phyloP scores from a whole-genome alignment of 2,888 invertebrate genomes.

The Amphiduros pacificus region DNA sequence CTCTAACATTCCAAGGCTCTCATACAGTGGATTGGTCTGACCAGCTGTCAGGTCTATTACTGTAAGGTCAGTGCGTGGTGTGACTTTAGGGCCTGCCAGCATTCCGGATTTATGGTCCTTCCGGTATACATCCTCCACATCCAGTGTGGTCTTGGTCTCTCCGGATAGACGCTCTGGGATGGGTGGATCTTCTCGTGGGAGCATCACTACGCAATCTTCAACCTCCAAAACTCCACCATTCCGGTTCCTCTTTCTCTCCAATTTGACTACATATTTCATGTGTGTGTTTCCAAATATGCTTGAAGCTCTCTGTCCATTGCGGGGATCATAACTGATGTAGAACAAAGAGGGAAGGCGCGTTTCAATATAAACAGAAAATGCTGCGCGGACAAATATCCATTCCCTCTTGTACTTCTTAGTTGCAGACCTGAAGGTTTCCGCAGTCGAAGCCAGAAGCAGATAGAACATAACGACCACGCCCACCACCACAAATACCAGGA shows the following conservation, averaged over 20 bases:
- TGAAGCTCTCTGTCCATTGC: neutral
- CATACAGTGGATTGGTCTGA: too few species aligned
- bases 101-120: too few species aligned
- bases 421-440: conserved; percentile 8
- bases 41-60: too few species aligned
- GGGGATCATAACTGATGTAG: conserved; percentile 1
- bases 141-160: too few species aligned
- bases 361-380: conserved; percentile 6
- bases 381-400: conserved; percentile 10
- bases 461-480: conserved; percentile 4
- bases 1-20: too few species aligned
- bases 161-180: too few species aligned
- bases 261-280: neutral
- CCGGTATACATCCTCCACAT: too few species aligned
- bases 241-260: neutral
- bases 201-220: conserved; percentile 4
- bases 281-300: neutral
- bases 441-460: conserved; percentile 6
- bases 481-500: conserved; percentile 1
- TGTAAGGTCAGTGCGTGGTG: too few species aligned
- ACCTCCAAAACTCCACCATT: conserved; percentile 1
- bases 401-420: neutral
- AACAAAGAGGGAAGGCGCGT: conserved; percentile 4
- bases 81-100: too few species aligned
- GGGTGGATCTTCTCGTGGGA: conserved; percentile 7